phyloP scores from a whole-genome alignment of 2,797 vertebrate genomes.

The Coendou prehensilis region DNA sequence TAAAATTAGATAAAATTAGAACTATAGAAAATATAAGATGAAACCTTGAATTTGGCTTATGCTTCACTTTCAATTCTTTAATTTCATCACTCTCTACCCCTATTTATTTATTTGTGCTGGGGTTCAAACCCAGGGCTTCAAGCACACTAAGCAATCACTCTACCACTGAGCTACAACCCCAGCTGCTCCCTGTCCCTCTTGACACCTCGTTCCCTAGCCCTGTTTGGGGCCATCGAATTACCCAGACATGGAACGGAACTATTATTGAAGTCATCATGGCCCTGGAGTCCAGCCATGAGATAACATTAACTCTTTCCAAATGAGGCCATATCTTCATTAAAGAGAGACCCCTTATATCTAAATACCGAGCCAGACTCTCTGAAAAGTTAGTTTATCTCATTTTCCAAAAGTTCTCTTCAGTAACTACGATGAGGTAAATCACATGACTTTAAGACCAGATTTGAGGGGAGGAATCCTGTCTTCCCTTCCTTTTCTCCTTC shows the following conservation, averaged over 20 bases:
- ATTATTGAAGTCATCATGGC: conserved; percentile 16
- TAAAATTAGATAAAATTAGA: conserved; percentile 38
- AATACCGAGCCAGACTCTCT: conserved; percentile 48
- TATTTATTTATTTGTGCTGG: not conserved
- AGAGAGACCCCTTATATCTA: not conserved
- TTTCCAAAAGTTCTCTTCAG: conserved; percentile 49
- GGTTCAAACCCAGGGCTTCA: not conserved
- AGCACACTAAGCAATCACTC: not conserved
- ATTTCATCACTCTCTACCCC: not conserved
- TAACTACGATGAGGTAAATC: not conserved
- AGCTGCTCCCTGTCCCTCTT: not conserved
- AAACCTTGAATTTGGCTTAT: conserved; percentile 21
- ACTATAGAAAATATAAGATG: not conserved
- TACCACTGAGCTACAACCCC: not conserved
- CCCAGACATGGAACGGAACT: not conserved
- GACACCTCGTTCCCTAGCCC: not conserved
- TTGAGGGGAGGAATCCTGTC: not conserved
- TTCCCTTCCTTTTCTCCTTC: not conserved
- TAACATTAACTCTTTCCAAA: conserved; percentile 8
- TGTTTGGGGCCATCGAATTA: not conserved
- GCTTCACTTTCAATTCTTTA: conserved; percentile 33
- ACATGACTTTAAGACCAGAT: not conserved
- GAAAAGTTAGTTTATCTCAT: conserved; percentile 45
- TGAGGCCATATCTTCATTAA: conserved; percentile 53
- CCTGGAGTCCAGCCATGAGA: not conserved